Conservation (phyloP, 2,888 invertebrate genomes). For the Thecophora atra region DNA sequence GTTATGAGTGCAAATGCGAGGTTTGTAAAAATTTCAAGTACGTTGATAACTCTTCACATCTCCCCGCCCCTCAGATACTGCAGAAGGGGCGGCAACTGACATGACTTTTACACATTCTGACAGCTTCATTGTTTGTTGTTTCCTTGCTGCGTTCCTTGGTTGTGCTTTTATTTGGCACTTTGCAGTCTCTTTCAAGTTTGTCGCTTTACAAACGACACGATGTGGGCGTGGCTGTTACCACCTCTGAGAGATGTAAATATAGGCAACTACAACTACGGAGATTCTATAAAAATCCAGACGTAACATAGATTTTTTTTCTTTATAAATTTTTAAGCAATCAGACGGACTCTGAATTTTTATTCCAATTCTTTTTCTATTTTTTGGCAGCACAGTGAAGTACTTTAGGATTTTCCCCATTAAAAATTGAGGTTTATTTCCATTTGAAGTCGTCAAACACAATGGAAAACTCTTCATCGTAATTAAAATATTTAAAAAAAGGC, state of each 20-base stretch:
- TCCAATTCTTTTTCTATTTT: not conserved
- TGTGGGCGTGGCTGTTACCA: not conserved
- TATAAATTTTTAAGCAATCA: too few relatives aligned
- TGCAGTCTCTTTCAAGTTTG: not conserved
- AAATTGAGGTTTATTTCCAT: too few relatives aligned
- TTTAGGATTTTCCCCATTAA: not conserved
- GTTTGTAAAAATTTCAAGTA: constrained; percentile 17
- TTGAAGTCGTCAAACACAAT: too few relatives aligned
- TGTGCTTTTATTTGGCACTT: constrained; percentile 4
- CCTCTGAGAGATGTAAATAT: not conserved
- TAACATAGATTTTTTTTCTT: constrained; percentile 23
- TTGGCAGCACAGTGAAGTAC: constrained; percentile 1
- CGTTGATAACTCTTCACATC: constrained; percentile 4
- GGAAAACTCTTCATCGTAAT: too few relatives aligned
- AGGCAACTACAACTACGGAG: not conserved
- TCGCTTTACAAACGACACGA: not conserved
- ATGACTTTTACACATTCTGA: not conserved
- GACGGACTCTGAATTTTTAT: not conserved
- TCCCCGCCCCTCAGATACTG: not conserved
- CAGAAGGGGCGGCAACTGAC: not conserved
- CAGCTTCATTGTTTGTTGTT: not conserved
- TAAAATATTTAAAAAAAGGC: too few relatives aligned
- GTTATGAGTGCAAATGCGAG: constrained; percentile 1
- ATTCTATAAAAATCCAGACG: not conserved
- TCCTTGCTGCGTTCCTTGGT: not conserved